A percentile compares a stretch with the other conserved stretches of the same genome.
These are phyloP conservation scores for Scomber japonicus DNA, from an alignment of 2,113 vertebrate species.

Conservation along the genomic window DNA sequence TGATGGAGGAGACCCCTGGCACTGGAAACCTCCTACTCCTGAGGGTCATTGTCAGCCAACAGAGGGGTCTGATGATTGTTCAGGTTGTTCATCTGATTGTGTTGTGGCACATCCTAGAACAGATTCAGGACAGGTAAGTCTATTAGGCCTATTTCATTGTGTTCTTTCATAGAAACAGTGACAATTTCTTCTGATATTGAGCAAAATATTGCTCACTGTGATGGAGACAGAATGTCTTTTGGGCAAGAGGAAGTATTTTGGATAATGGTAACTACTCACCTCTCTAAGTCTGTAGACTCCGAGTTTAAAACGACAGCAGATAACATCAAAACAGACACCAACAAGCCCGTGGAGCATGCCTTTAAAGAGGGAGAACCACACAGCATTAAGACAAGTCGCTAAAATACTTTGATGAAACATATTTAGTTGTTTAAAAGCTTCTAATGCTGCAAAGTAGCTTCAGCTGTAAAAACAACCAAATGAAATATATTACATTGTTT, in stretches of 20 bases:
- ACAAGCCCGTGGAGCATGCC: conserved; percentile 94
- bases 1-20: neutral
- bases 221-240: neutral
- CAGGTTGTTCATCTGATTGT: conserved; percentile 71
- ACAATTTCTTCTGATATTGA: too few relatives aligned
- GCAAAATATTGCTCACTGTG: neutral
- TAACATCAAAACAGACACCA: conserved; percentile 90
- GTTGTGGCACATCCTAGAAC: conserved; percentile 54
- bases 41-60: conserved; percentile 50
- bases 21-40: conserved; percentile 45
- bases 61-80: conserved; percentile 68
- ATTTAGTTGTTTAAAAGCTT: neutral
- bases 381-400: too few relatives aligned
- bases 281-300: conserved; percentile 85
- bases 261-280: conserved; percentile 78
- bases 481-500: too few relatives aligned
- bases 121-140: neutral
- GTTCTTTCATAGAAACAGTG: neutral
- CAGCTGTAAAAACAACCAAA: neutral
- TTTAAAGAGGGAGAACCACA: conserved; percentile 69
- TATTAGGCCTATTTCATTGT: neutral
- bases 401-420: neutral
- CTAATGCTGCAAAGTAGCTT: neutral
- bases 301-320: conserved; percentile 94
- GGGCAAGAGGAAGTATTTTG: neutral